A percentile compares a stretch with the other conserved stretches of the same genome.
phyloP scores from a whole-genome alignment of 2,888 invertebrate genomes.

The Aporophyla nigra region DNA sequence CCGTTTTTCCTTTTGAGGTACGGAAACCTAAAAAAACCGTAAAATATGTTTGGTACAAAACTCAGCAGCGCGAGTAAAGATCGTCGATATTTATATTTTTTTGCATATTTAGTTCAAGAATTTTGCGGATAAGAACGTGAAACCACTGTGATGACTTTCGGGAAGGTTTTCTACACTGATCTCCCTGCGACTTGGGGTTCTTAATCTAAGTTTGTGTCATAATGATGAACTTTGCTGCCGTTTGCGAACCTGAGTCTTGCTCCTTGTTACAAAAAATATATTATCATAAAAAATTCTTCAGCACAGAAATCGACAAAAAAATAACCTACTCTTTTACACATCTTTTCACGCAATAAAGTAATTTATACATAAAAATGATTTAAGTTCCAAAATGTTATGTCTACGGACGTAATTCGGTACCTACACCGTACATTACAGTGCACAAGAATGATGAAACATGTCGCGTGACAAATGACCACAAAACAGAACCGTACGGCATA shows the following conservation, averaged over 20 bases:
- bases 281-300: background rate
- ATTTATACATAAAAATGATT: background rate
- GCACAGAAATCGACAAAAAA: background rate
- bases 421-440: conserved; percentile 16
- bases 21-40: too few relatives aligned
- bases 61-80: too few relatives aligned
- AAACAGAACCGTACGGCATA: conserved; percentile 44
- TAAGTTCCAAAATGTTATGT: conserved; percentile 11
- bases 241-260: background rate
- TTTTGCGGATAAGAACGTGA: too few relatives aligned
- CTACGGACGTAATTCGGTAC: background rate
- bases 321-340: background rate
- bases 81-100: too few relatives aligned
- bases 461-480: conserved; percentile 58
- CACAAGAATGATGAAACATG: conserved; percentile 46
- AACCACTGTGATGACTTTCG: too few relatives aligned
- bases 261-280: too few relatives aligned
- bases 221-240: background rate
- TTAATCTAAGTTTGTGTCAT: background rate
- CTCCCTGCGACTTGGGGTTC: too few relatives aligned
- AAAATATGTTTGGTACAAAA: too few relatives aligned
- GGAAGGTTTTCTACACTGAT: too few relatives aligned
- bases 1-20: too few relatives aligned
- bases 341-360: background rate
- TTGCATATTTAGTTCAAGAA: too few relatives aligned